These are phyloP conservation scores for Eutolmus rufibarbis DNA, from an alignment of 2,888 invertebrate species.

Conservation along the genomic window DNA sequence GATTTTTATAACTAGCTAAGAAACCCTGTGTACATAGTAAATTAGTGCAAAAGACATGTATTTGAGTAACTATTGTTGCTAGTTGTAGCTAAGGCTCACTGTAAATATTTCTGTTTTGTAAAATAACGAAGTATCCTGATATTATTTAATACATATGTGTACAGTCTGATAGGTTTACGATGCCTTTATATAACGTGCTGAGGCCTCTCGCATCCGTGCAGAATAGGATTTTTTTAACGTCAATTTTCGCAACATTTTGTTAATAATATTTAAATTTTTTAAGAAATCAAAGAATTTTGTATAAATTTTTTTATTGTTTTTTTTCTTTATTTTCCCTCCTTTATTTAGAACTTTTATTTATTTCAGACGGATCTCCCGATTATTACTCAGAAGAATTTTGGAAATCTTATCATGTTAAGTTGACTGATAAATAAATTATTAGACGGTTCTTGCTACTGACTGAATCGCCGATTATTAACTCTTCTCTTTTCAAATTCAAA, in stretches of 20 bases:
- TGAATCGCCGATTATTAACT: too few relatives aligned
- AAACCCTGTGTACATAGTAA: constrained; percentile 28
- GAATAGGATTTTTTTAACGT: background rate
- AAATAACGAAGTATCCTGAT: background rate
- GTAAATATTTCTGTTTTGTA: constrained; percentile 25
- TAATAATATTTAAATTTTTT: background rate
- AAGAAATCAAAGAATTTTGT: background rate
- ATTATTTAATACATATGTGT: constrained; percentile 27
- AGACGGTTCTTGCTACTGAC: too few relatives aligned
- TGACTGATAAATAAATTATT: background rate
- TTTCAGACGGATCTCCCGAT: background rate
- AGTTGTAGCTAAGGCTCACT: background rate
- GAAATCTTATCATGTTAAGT: background rate
- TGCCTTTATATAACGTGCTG: constrained; percentile 3
- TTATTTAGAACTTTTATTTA: background rate
- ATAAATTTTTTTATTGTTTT: background rate
- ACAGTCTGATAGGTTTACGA: background rate
- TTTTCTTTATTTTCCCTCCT: background rate
- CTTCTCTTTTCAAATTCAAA: too few relatives aligned
- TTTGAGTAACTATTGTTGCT: constrained; percentile 28
- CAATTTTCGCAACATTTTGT: background rate
- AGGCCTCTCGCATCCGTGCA: background rate
- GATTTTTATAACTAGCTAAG: constrained; percentile 26
- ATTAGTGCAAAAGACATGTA: background rate
- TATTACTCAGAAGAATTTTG: background rate